Percentiles rank a stretch among this genome's conserved stretches.
Evolutionary conservation across 2,888 invertebrate genomes (phyloP).

Genomic region (Chrysolina haemoptera): DNA sequence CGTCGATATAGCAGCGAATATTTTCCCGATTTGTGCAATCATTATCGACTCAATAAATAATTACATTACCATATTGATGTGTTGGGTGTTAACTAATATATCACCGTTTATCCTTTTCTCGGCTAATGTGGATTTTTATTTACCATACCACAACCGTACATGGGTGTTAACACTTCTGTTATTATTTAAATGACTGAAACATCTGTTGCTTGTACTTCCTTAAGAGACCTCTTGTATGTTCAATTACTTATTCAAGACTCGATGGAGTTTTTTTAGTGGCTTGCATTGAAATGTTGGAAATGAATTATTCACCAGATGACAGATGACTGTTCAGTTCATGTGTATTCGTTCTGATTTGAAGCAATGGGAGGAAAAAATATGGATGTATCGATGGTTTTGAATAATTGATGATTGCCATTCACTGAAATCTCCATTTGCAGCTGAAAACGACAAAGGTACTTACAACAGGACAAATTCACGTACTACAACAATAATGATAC

Average conservation of each 20-base stretch:
- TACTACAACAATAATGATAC: too few species aligned
- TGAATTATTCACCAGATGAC: constrained; percentile 2
- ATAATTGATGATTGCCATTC: too few species aligned
- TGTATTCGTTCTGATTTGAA: not conserved
- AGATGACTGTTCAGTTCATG: constrained; percentile 11
- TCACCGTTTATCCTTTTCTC: constrained; percentile 17
- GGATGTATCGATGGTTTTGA: not conserved
- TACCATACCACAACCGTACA: constrained; percentile 3
- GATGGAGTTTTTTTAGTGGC: not conserved
- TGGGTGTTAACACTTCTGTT: constrained; percentile 21
- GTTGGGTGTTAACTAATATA: constrained; percentile 18
- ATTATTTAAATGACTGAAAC: constrained; percentile 20
- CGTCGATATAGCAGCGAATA: not conserved
- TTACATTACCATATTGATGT: constrained; percentile 20
- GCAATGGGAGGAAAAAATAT: not conserved
- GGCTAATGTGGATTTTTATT: constrained; percentile 12
- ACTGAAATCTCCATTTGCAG: too few species aligned
- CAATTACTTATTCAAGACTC: constrained; percentile 22
- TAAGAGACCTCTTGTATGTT: constrained; percentile 17
- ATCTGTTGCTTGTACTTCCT: constrained; percentile 17
- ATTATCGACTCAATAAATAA: constrained; percentile 11
- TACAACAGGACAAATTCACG: too few species aligned
- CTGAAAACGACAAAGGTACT: too few species aligned
- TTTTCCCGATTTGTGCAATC: constrained; percentile 14
- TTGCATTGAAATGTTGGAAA: not conserved